Evolutionary conservation across 2,113 vertebrate species (phyloP).

Genomic region (Mus pahari): DNA sequence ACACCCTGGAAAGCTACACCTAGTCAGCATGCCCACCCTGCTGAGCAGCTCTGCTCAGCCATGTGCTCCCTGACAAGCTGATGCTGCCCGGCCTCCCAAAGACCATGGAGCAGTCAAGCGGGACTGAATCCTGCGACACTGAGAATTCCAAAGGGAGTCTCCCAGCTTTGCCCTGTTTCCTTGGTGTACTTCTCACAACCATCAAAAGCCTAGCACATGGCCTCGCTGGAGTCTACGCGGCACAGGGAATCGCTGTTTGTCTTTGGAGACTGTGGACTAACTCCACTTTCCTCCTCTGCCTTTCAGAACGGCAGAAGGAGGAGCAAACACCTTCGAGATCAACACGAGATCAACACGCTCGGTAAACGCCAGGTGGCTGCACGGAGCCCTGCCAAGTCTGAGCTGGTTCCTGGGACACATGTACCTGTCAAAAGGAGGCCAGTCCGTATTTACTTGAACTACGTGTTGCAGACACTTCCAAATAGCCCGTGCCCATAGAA

Average conservation of each 20-base stretch:
- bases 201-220: not conserved
- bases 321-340: not conserved
- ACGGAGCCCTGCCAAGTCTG: not conserved
- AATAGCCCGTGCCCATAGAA: not conserved
- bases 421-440: not conserved
- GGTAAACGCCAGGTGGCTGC: slow-evolving; percentile 47
- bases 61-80: not conserved
- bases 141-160: not conserved
- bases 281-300: not conserved
- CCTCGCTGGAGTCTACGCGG: accelerated
- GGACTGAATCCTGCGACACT: not conserved
- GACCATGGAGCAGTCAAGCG: not conserved
- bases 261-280: not conserved
- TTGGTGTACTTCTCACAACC: not conserved
- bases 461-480: not conserved
- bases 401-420: not conserved
- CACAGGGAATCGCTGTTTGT: accelerated
- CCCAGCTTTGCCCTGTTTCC: not conserved
- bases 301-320: not conserved
- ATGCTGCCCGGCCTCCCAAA: not conserved
- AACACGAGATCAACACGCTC: not conserved
- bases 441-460: not conserved
- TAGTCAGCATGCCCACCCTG: not conserved
- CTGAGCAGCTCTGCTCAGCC: not conserved
- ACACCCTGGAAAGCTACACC: not conserved